phyloP scores from a whole-genome alignment of 2,888 invertebrate genomes.

The Drosophila colorata region DNA sequence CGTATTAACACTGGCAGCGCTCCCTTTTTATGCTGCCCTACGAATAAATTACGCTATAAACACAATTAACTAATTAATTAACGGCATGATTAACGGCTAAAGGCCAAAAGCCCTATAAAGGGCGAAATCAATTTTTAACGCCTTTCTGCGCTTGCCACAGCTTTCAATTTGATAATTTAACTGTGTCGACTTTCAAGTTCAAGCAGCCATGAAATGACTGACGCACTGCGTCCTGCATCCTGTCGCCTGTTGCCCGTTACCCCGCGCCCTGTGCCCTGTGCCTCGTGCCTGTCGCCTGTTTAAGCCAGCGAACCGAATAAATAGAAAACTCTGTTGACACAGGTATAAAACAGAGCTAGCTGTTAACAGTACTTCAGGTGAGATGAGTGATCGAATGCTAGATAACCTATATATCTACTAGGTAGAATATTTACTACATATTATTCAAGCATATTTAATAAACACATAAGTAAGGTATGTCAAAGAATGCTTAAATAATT shows the following conservation, averaged over 20 bases:
- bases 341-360: conserved; percentile 4
- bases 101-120: conserved; percentile 11
- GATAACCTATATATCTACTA: not conserved
- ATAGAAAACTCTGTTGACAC: conserved; percentile 48
- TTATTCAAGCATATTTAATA: too few species aligned
- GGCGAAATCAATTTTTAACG: conserved; percentile 64
- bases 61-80: conserved; percentile 75
- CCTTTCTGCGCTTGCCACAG: conserved; percentile 47
- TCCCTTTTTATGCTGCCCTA: conserved; percentile 1
- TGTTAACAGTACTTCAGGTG: not conserved
- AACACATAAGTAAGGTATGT: not conserved
- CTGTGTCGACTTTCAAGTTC: conserved; percentile 66
- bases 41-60: conserved; percentile 60
- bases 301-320: conserved; percentile 31
- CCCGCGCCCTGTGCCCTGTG: conserved; percentile 7
- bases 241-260: conserved; percentile 11
- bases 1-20: conserved; percentile 48
- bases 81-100: conserved; percentile 55
- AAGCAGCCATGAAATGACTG: conserved; percentile 68
- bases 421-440: too few species aligned
- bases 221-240: conserved; percentile 18
- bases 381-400: not conserved
- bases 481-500: too few species aligned
- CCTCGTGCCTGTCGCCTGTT: conserved; percentile 3
- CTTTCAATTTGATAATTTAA: conserved; percentile 63